Conservation (phyloP, 2,113 vertebrate genomes). For the Tichodroma muraria region DNA sequence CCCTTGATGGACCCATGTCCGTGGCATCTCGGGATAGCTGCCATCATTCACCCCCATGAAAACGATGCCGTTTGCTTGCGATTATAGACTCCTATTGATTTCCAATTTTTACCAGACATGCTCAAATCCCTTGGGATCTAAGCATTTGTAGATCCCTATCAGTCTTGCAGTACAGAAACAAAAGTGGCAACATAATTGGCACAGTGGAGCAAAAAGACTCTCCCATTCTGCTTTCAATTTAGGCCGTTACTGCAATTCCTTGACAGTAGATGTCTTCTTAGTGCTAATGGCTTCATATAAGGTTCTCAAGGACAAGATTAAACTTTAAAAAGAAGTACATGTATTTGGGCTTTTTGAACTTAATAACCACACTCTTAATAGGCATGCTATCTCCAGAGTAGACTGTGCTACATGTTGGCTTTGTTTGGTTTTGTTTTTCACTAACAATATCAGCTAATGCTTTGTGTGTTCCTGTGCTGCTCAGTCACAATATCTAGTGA, state of each 20-base stretch:
- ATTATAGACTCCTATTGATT: conserved; percentile 86
- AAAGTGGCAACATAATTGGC: conserved; percentile 67
- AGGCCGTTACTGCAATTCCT: conserved; percentile 76
- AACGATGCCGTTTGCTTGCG: conserved; percentile 68
- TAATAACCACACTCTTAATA: conserved; percentile 13
- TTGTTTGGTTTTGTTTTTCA: neutral
- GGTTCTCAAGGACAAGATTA: conserved; percentile 42
- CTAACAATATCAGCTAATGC: neutral
- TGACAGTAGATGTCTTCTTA: conserved; percentile 67
- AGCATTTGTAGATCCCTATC: conserved; percentile 68
- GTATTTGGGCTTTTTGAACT: conserved; percentile 8
- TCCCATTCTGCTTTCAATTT: conserved; percentile 79
- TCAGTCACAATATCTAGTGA: neutral
- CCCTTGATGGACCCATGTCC: neutral
- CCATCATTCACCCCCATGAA: conserved; percentile 71
- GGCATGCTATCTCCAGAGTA: neutral
- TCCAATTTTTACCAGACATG: conserved; percentile 74
- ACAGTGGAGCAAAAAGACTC: conserved; percentile 65
- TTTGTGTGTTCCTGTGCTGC: neutral
- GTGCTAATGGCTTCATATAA: conserved; percentile 32
- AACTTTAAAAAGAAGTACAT: conserved; percentile 38
- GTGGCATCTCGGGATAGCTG: conserved; percentile 37
- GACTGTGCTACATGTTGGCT: neutral
- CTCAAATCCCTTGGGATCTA: conserved; percentile 64
- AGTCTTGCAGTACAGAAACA: conserved; percentile 73